A percentile compares a stretch with the other conserved stretches of the same genome.
These are phyloP conservation scores for Rhincodon typus DNA, from an alignment of 2,797 vertebrate genomes.

Conservation along the genomic window DNA sequence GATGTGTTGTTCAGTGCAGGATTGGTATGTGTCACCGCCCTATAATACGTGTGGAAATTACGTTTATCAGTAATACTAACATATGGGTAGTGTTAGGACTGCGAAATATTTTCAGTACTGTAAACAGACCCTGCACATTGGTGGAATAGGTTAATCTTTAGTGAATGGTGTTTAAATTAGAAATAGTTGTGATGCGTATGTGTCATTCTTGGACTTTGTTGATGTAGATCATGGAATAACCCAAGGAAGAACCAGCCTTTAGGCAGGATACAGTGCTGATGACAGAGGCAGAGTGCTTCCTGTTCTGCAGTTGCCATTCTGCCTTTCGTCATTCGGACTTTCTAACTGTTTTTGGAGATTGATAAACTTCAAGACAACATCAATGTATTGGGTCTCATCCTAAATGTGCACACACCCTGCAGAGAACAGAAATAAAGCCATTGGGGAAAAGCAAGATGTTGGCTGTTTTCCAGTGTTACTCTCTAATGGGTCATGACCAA, in stretches of 20 bases:
- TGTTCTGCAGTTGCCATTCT: not conserved
- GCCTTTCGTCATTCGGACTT: not conserved
- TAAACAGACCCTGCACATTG: not conserved
- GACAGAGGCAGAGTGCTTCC: not conserved
- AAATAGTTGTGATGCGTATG: not conserved
- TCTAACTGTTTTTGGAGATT: not conserved
- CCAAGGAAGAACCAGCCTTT: not conserved
- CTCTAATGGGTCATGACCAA: not conserved
- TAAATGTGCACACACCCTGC: not conserved
- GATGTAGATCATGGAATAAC: not conserved
- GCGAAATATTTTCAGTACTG: not conserved
- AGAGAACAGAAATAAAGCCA: not conserved
- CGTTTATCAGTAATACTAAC: not conserved
- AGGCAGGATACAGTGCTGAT: not conserved
- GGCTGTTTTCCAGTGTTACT: not conserved
- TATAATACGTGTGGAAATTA: not conserved
- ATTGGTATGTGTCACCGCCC: not conserved
- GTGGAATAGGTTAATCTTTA: not conserved
- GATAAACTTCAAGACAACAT: no score
- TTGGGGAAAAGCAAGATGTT: not conserved
- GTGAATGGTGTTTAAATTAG: not conserved
- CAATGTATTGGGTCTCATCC: not conserved
- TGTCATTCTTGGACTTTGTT: not conserved
- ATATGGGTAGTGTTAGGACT: not conserved
- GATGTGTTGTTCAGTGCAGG: not conserved